These are phyloP conservation scores for Lasioglossum baleicum DNA, from an alignment of 1,140 invertebrate species.

Conservation along the genomic window DNA sequence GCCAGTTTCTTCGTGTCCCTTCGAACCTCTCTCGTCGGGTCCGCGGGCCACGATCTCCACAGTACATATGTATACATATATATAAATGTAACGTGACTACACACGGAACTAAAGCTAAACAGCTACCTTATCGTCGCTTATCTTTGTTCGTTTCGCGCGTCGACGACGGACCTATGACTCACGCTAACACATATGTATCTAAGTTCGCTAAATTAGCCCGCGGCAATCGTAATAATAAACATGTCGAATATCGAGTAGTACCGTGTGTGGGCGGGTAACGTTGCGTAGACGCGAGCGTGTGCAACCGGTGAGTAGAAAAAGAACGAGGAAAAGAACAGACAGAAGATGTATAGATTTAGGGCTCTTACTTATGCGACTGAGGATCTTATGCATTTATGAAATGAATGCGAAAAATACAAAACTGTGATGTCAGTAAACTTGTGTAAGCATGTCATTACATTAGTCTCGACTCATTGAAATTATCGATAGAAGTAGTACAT, in stretches of 20 bases:
- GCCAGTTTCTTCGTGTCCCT: not conserved
- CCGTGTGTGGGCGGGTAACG: conserved; percentile 20
- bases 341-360: not conserved
- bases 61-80: not conserved
- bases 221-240: not conserved
- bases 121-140: not conserved
- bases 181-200: conserved; percentile 10
- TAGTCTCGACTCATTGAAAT: too few species aligned
- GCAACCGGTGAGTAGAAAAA: not conserved
- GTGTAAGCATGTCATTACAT: too few species aligned
- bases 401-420: not conserved
- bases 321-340: not conserved
- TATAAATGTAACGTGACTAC: conserved; percentile 44
- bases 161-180: conserved; percentile 13
- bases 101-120: conserved; percentile 26
- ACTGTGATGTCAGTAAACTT: too few species aligned
- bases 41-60: conserved; percentile 13
- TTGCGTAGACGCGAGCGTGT: conserved; percentile 9
- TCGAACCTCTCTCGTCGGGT: conserved; percentile 48
- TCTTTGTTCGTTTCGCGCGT: conserved; percentile 30
- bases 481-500: too few species aligned
- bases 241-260: conserved; percentile 23
- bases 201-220: conserved; percentile 16
- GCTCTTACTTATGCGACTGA: too few species aligned
- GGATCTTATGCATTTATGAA: too few species aligned